Conservation (phyloP, 2,888 invertebrate genomes). For the Pristionchus mayeri region DNA sequence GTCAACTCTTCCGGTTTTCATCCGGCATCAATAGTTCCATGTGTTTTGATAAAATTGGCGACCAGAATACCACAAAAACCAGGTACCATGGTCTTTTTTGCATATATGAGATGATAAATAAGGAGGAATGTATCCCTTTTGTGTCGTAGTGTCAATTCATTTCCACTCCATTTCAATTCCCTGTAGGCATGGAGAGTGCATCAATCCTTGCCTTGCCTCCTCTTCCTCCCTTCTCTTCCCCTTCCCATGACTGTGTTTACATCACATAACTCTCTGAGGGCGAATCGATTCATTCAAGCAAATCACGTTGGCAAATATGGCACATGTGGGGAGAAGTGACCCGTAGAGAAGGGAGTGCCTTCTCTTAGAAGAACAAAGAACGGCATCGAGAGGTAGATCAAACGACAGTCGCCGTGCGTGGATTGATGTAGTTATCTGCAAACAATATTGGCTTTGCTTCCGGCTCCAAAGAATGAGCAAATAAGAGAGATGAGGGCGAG, state of each 20-base stretch:
- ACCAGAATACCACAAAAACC: too few species aligned
- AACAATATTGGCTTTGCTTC: background rate
- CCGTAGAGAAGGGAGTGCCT: background rate
- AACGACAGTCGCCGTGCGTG: constrained; percentile 1
- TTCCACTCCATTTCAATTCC: background rate
- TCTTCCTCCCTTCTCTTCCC: background rate
- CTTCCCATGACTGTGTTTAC: constrained; percentile 39
- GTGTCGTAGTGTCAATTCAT: background rate
- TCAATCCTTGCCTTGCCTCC: too few species aligned
- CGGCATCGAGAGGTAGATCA: constrained; percentile 9
- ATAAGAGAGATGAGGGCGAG: background rate
- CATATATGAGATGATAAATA: too few species aligned
- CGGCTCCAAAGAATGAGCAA: background rate
- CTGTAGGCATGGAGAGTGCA: background rate
- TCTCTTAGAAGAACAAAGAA: background rate
- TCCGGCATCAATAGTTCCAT: too few species aligned
- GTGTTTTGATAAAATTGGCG: too few species aligned
- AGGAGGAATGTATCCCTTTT: too few species aligned
- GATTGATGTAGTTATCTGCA: constrained; percentile 7
- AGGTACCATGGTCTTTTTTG: too few species aligned
- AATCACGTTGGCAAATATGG: constrained; percentile 37
- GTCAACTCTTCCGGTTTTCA: too few species aligned
- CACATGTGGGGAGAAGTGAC: constrained; percentile 1
- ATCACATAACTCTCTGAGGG: constrained; percentile 12
- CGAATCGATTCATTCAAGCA: constrained; percentile 31